A percentile compares a stretch with the other conserved stretches of the same genome.
These are phyloP conservation scores for Lordiphosa stackelbergi DNA, from an alignment of 1,140 invertebrate species.

Conservation along the genomic window DNA sequence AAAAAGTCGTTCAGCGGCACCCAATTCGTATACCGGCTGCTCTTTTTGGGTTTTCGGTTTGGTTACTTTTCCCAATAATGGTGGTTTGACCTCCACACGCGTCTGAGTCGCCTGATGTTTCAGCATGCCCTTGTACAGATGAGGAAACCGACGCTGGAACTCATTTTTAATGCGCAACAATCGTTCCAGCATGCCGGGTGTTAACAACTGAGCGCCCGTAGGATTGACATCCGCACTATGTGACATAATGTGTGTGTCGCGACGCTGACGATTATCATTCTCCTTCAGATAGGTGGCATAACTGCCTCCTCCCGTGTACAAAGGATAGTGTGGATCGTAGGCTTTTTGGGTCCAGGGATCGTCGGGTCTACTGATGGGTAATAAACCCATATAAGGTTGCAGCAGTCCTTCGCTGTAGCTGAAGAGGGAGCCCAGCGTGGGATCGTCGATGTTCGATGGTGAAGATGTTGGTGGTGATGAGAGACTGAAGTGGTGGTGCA, in stretches of 20 bases:
- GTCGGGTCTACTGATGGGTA: constrained; percentile 39
- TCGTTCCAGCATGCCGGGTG: constrained; percentile 65
- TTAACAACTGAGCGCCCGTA: constrained; percentile 31
- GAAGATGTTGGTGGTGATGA: constrained; percentile 21
- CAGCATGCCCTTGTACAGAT: constrained; percentile 64
- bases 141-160: constrained; percentile 59
- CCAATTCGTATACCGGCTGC: constrained; percentile 45
- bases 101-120: constrained; percentile 50
- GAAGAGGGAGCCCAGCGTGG: constrained; percentile 38
- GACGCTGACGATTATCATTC: constrained; percentile 23
- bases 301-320: constrained; percentile 62
- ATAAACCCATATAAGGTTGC: constrained; percentile 66
- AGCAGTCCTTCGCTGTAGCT: constrained; percentile 36
- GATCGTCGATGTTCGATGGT: constrained; percentile 1
- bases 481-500: constrained; percentile 14
- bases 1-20: constrained; percentile 62
- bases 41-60: background rate
- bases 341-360: constrained; percentile 63
- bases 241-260: constrained; percentile 58
- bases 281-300: constrained; percentile 57
- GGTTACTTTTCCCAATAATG: constrained; percentile 28
- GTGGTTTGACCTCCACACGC: constrained; percentile 58
- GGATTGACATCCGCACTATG: background rate
- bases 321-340: constrained; percentile 44
- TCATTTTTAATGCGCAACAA: constrained; percentile 58